Percentiles rank a stretch among this genome's conserved stretches.
These are phyloP conservation scores for Rhombomys opimus DNA, from an alignment of 2,113 vertebrate genomes.

Conservation along the genomic window DNA sequence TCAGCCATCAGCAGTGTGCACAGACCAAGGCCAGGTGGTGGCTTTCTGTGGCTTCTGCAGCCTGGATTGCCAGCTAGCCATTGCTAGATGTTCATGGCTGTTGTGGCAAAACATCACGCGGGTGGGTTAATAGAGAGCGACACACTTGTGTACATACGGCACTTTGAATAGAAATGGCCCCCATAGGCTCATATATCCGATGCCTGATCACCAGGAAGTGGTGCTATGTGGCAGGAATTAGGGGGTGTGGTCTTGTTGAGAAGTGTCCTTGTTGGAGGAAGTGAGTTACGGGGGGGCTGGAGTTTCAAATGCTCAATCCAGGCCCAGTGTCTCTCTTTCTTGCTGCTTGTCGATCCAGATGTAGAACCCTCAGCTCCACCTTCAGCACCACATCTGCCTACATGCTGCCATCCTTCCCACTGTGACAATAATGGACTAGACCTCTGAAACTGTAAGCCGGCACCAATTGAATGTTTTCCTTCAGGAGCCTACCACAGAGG, in stretches of 20 bases:
- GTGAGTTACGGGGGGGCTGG: not conserved
- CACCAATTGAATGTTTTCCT: not conserved
- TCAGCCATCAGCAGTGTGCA: not conserved
- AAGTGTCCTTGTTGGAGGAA: not conserved
- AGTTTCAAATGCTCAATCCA: not conserved
- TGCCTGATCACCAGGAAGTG: not conserved
- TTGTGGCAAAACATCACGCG: not conserved
- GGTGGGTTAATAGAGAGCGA: not conserved
- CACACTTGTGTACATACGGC: not conserved
- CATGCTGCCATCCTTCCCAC: not conserved
- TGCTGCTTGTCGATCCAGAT: too few species aligned
- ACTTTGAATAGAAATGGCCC: not conserved
- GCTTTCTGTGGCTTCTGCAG: not conserved
- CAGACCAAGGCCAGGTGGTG: not conserved
- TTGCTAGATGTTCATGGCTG: not conserved
- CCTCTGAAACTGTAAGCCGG: not conserved
- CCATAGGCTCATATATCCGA: not conserved
- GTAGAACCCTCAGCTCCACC: not conserved
- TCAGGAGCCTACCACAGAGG: too few species aligned
- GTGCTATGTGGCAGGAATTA: not conserved
- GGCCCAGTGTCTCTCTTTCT: not conserved
- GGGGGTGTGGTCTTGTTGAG: not conserved
- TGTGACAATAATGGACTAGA: not conserved
- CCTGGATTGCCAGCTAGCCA: not conserved
- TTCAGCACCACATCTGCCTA: not conserved